A percentile compares a stretch with the other conserved stretches of the same genome.
Conservation (phyloP, 1,140 invertebrate species). For the Manduca sexta region DNA sequence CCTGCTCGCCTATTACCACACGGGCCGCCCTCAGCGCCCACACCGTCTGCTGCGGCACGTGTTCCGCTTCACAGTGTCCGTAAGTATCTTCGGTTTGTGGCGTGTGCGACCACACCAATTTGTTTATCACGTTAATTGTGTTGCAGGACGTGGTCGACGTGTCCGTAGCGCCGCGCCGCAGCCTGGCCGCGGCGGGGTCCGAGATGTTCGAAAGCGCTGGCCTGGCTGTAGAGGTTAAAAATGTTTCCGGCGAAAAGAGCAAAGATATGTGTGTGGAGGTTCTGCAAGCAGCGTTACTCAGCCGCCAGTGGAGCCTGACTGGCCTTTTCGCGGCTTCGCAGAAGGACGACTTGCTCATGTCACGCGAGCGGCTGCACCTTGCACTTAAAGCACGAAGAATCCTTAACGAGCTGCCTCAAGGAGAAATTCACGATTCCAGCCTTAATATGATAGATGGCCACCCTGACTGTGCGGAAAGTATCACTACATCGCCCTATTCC, state of each 20-base stretch:
- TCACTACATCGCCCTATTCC: constrained; percentile 49
- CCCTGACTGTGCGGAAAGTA: constrained; percentile 27
- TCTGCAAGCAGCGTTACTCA: constrained; percentile 60
- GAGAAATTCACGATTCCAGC: constrained; percentile 42
- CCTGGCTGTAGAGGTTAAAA: constrained; percentile 61
- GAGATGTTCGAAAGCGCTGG: constrained; percentile 50
- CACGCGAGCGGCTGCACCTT: constrained; percentile 57
- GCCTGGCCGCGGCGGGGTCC: constrained; percentile 29
- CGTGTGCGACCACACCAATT: too few relatives aligned
- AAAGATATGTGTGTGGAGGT: constrained; percentile 45
- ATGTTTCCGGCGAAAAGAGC: constrained; percentile 54
- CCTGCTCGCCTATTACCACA: constrained; percentile 50
- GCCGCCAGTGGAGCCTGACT: constrained; percentile 58
- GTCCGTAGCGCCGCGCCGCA: constrained; percentile 49
- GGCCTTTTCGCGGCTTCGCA: constrained; percentile 34
- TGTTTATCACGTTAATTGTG: not conserved
- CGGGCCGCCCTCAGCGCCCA: constrained; percentile 27
- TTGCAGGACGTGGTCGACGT: constrained; percentile 62
- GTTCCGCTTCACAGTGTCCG: constrained; percentile 35
- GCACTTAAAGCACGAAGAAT: constrained; percentile 53
- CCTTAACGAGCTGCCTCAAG: constrained; percentile 30
- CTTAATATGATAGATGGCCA: constrained; percentile 43
- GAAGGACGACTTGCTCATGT: constrained; percentile 31
- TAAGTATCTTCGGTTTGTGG: constrained; percentile 19
- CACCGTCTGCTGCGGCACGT: constrained; percentile 49